These are phyloP conservation scores for Hoplodrina blanda DNA, from an alignment of 2,888 invertebrate genomes.

Conservation along the genomic window DNA sequence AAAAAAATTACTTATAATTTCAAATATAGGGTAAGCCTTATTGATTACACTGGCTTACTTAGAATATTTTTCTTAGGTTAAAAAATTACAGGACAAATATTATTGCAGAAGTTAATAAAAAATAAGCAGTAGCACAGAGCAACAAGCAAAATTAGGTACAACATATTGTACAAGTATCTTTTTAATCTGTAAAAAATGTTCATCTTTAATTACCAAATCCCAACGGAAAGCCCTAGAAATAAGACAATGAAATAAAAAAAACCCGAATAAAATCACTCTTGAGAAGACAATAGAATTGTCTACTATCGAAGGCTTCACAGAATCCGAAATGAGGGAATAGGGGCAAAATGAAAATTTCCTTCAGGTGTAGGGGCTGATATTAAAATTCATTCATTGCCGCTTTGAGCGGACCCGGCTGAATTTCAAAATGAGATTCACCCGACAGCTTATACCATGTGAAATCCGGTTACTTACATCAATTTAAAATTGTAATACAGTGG, in stretches of 20 bases:
- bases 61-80: too few relatives aligned
- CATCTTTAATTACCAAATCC: slow-evolving; percentile 8
- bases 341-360: slow-evolving; percentile 53
- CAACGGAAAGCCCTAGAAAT: slow-evolving; percentile 12
- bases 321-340: slow-evolving; percentile 49
- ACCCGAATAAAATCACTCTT: slow-evolving; percentile 34
- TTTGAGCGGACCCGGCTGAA: slow-evolving; percentile 64
- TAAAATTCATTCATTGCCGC: slow-evolving; percentile 72
- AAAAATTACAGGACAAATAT: too few relatives aligned
- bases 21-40: background rate
- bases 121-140: too few relatives aligned
- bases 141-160: background rate
- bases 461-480: slow-evolving; percentile 39
- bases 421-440: slow-evolving; percentile 68
- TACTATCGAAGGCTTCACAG: slow-evolving; percentile 38
- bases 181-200: background rate
- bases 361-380: slow-evolving; percentile 61
- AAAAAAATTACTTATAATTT: too few relatives aligned
- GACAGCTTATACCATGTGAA: slow-evolving; percentile 41
- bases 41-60: background rate
- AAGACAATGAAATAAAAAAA: slow-evolving; percentile 37
- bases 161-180: background rate
- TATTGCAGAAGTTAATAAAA: background rate
- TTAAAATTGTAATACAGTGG: slow-evolving; percentile 52
- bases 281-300: slow-evolving; percentile 41